Percentiles rank a stretch among this genome's conserved stretches.
These are phyloP conservation scores for Caerostris darwini DNA, from an alignment of 1,140 invertebrate species.

Conservation along the genomic window DNA sequence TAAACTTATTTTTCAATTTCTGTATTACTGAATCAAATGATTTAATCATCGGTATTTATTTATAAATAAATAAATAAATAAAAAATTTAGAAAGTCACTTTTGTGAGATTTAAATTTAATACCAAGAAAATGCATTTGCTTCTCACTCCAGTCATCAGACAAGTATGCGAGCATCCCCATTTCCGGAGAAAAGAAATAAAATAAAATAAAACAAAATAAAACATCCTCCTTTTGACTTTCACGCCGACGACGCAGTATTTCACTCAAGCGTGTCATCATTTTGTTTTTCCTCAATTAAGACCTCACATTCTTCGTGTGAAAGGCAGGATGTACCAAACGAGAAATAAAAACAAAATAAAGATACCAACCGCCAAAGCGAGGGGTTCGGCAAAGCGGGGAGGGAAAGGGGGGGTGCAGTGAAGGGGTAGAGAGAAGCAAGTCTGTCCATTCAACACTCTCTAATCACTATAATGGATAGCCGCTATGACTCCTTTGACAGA, in stretches of 20 bases:
- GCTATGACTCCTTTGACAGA: background rate
- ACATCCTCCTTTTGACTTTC: background rate
- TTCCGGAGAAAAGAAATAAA: background rate
- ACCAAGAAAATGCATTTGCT: background rate
- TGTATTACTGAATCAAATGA: no score
- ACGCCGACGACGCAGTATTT: slow-evolving; percentile 26
- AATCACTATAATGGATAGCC: slow-evolving; percentile 63
- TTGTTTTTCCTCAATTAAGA: slow-evolving; percentile 41
- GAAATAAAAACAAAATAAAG: background rate
- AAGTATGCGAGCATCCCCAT: background rate
- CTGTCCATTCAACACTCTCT: slow-evolving; percentile 52
- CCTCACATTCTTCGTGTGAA: slow-evolving; percentile 3
- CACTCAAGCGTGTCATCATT: background rate
- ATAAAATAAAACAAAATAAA: background rate
- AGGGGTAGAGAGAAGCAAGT: background rate
- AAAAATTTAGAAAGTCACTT: no score
- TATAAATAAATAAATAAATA: no score
- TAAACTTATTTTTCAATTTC: no score
- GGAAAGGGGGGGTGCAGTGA: background rate
- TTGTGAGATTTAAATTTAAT: no score
- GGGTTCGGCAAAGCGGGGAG: background rate
- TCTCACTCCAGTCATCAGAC: background rate
- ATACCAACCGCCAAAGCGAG: background rate
- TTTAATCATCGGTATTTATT: no score
- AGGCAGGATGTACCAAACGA: background rate